Percentiles rank a stretch among this genome's conserved stretches.
These are phyloP conservation scores for Phataginus tricuspis DNA, from an alignment of 2,797 vertebrate genomes.

Conservation along the genomic window DNA sequence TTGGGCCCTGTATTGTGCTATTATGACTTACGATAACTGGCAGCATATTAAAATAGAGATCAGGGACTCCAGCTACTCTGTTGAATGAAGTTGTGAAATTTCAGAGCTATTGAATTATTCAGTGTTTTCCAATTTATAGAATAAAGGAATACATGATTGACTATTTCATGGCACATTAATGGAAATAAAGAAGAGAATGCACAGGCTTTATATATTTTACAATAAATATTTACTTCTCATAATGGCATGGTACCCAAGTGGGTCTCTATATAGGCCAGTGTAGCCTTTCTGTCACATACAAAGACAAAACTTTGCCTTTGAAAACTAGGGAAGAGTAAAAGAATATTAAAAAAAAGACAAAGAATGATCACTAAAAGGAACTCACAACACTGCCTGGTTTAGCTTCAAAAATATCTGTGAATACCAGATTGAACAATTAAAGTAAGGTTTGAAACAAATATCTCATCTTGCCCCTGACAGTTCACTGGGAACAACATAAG, in stretches of 20 bases:
- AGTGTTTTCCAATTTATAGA: conserved; percentile 82
- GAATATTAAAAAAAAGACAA: neutral
- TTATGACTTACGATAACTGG: conserved; percentile 78
- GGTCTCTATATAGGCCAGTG: neutral
- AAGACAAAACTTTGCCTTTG: conserved; percentile 38
- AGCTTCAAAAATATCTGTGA: conserved; percentile 14
- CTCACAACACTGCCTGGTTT: neutral
- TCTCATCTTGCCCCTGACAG: neutral
- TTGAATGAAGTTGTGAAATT: conserved; percentile 78
- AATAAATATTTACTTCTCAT: conserved; percentile 46
- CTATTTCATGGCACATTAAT: conserved; percentile 40
- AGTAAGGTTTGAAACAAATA: neutral
- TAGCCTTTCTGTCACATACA: conserved; percentile 37
- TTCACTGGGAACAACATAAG: neutral
- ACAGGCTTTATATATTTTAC: conserved; percentile 28
- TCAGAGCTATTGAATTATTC: conserved; percentile 85
- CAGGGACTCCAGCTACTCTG: conserved; percentile 65
- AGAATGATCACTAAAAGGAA: neutral
- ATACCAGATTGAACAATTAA: neutral
- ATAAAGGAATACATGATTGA: conserved; percentile 77
- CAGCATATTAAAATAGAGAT: conserved; percentile 83
- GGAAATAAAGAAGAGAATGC: conserved; percentile 70
- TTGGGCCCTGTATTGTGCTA: conserved; percentile 64
- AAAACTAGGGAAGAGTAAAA: conserved; percentile 1
- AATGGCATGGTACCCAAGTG: neutral